Evolutionary conservation across 2,888 invertebrate species (phyloP).

Genomic region (Yponomeuta sedellus): DNA sequence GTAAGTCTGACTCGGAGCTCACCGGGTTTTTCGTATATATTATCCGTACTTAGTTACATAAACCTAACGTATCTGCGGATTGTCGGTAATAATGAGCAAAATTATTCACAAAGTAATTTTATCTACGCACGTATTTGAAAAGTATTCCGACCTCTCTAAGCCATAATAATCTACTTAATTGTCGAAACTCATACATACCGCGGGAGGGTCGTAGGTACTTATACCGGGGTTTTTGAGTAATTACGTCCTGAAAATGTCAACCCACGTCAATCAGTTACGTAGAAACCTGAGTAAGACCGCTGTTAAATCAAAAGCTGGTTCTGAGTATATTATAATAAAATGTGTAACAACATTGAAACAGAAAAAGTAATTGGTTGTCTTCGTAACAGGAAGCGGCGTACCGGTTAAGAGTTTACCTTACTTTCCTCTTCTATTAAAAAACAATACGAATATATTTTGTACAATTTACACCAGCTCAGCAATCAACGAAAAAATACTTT

Average conservation of each 20-base stretch:
- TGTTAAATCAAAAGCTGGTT: background rate
- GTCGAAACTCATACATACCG: background rate
- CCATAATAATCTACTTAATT: background rate
- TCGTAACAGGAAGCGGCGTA: background rate
- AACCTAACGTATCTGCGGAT: no score
- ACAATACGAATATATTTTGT: background rate
- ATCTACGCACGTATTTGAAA: background rate
- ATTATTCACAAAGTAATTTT: background rate
- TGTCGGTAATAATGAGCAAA: no score
- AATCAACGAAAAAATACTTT: no score
- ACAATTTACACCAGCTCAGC: no score
- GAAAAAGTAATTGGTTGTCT: background rate
- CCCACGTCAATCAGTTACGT: slow-evolving; percentile 38
- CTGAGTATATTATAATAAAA: background rate
- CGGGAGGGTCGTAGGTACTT: background rate
- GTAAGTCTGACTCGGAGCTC: no score
- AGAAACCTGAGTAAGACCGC: background rate
- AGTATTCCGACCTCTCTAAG: background rate
- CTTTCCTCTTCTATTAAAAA: background rate
- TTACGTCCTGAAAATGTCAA: slow-evolving; percentile 42
- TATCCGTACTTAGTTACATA: no score
- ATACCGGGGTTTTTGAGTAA: slow-evolving; percentile 27
- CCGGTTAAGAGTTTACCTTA: background rate
- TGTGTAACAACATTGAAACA: background rate
- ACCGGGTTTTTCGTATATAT: no score